These are phyloP conservation scores for Nomada ruficornis DNA, from an alignment of 2,888 invertebrate genomes.

Conservation along the genomic window DNA sequence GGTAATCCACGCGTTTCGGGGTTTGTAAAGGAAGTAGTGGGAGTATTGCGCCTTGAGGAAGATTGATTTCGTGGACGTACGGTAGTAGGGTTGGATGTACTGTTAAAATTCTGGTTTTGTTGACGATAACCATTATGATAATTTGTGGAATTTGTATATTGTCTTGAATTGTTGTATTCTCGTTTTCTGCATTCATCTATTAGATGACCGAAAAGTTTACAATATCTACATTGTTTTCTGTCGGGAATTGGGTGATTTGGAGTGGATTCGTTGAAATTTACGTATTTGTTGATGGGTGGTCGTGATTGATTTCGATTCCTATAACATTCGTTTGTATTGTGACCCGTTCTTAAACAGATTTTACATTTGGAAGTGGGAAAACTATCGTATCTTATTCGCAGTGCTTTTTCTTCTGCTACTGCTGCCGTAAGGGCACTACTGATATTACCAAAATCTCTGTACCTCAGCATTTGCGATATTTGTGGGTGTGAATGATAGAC, in stretches of 20 bases:
- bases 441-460: constrained; percentile 10
- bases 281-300: background rate
- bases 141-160: background rate
- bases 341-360: background rate
- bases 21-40: background rate
- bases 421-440: constrained; percentile 27
- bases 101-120: background rate
- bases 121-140: background rate
- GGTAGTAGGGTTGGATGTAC: background rate
- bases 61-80: background rate
- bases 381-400: background rate
- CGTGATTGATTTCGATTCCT: background rate
- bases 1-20: too few species aligned
- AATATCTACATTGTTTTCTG: constrained; percentile 21
- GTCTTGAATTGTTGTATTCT: constrained; percentile 1
- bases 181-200: constrained; percentile 22
- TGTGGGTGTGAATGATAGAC: background rate
- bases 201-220: constrained; percentile 5
- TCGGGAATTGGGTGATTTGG: background rate
- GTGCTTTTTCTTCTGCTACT: constrained; percentile 16
- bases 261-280: background rate
- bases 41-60: too few species aligned
- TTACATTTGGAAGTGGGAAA: background rate
- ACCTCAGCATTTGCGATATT: constrained; percentile 28
- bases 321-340: constrained; percentile 1